Evolutionary conservation across 2,888 invertebrate genomes (phyloP), one percentile per base, ranked within the genome.

Genomic region (Gryllus longicercus): DNA sequence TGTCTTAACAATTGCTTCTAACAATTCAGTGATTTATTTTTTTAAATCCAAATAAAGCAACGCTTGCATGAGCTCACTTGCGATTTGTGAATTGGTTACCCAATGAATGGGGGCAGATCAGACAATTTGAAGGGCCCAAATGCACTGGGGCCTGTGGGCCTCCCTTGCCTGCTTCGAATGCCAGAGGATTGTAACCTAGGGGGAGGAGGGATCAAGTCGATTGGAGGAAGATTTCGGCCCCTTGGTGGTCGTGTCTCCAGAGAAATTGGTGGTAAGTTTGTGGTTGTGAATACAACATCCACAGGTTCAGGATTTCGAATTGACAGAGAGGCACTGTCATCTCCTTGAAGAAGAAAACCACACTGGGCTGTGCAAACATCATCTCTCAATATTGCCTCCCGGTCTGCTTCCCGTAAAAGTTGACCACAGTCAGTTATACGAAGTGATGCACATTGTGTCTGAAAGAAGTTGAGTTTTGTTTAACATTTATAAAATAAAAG

Each of bases 321-420:
- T 49, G 78, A 38, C 75, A 51, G 79, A 16, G 74, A 25, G 18
- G 75, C 23, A 16, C 18, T 25, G 23, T 63, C 77, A 16, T 14
- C 11, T 16, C 87, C 88, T 75, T 89, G 88, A 38, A 93, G 87
- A 18, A 93, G 89, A 84, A 93, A 93, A 75, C 95, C 95, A 86
- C 97, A 97, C 87, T 97, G 96, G 4, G 96, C 95, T 23, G 95
- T 93, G 88, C 97, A 97, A 18, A 96, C 95, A 86, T 95, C 95
- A 85, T 97, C 97, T 2, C 93, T 90, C 38, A 94, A 87, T 75
- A 96, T 93, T 0, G 94, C 93, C 51, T 96, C 95, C 80, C 93
- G 91, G 79, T 95, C 93, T 90, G 95, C 95, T 87, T 96, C 95
- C 82, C 94, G 91, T 79, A 94, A 89, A 51, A 96, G 89, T 84